Percentiles rank a stretch among this genome's conserved stretches.
phyloP scores from a whole-genome alignment of 2,888 invertebrate species.

The Syritta pipiens region DNA sequence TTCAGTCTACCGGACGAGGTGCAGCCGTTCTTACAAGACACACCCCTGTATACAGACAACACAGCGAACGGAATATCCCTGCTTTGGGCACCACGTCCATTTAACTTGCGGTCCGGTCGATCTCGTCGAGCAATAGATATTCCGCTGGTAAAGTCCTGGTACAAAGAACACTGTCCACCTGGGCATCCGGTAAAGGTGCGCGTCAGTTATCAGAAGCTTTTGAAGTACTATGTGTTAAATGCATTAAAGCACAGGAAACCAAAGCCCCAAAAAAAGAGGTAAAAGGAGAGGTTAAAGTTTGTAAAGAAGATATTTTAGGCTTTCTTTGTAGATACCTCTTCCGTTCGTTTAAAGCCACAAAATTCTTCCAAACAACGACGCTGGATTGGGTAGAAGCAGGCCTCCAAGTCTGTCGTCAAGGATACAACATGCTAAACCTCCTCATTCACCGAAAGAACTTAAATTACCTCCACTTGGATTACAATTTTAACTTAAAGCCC shows the following conservation, averaged over 20 bases:
- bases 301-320: slow-evolving; percentile 6
- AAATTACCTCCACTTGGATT: slow-evolving; percentile 99
- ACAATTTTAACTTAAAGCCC: slow-evolving; percentile 99
- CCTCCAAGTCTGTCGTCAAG: slow-evolving; percentile 98
- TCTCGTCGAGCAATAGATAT: slow-evolving; percentile 97
- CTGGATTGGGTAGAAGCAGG: slow-evolving; percentile 99
- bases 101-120: slow-evolving; percentile 96
- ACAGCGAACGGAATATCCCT: slow-evolving; percentile 99
- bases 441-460: slow-evolving; percentile 99
- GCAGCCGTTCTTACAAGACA: slow-evolving; percentile 95
- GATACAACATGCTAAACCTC: slow-evolving; percentile 99
- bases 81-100: slow-evolving; percentile 98
- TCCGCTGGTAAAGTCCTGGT: slow-evolving; percentile 98
- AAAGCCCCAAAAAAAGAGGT: slow-evolving; percentile 98
- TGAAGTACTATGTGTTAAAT: slow-evolving; percentile 99
- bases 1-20: slow-evolving; percentile 94
- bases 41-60: slow-evolving; percentile 98
- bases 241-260: slow-evolving; percentile 98
- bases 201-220: slow-evolving; percentile 98
- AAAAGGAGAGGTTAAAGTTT: slow-evolving; percentile 45
- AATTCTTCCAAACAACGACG: slow-evolving; percentile 99
- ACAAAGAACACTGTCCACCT: slow-evolving; percentile 95
- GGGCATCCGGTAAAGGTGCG: slow-evolving; percentile 99
- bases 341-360: slow-evolving; percentile 99
- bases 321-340: slow-evolving; percentile 87